Base-by-base conservation (phyloP, 2,797 vertebrate species). In the Xiphorhynchus erythropygius region DNA sequence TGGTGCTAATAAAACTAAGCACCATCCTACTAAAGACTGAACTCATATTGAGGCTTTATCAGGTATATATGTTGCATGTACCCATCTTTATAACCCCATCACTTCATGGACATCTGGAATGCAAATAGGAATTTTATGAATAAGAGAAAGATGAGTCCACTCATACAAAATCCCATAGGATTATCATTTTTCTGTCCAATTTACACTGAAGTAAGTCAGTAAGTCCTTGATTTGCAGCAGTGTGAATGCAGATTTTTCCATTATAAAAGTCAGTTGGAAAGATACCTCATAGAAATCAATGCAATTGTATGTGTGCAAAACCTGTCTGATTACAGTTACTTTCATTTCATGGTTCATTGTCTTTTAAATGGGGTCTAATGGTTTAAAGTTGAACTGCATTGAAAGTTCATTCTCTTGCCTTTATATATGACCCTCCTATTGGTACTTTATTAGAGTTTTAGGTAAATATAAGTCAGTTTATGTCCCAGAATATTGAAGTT, bases 351-450 rank as follows among this genome's bases (percentile, higher is more conserved):
- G 4, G 37, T 30, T 7, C 18, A 22, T 52, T 78, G 35, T 47
- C 35, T 92, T 92, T 89, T 52, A 56, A 82, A 73, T 33, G 50
- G 37, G 7, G 22, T 59, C 37, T 78, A 59, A 14, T 47, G 5
- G 30, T 81, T 62, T 65, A 32, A 63, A 33, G 27, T 84, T 57
- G 71, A 79, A 79, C 22, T 50, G n/a, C 84, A 84, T 16, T 59
- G 59, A 79, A 87, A 87, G 87, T 82, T 95, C 70, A 49, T 87
- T 93, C 44, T 82, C 63, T 94, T 32, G 81, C 65, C 56, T 89
- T 94, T 53, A 67, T 59, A 53, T 22, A 11, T 41, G 13, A 27
- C 33, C 2, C 2, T 73, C 5, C 33, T 67, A 2, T 32, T 69
- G 32, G 16, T 62, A 41, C 5, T 33, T 77, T 32, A 28, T 81